These are phyloP conservation scores for Piliocolobus tephrosceles DNA, from an alignment of 2,113 vertebrate genomes.

Conservation along the genomic window DNA sequence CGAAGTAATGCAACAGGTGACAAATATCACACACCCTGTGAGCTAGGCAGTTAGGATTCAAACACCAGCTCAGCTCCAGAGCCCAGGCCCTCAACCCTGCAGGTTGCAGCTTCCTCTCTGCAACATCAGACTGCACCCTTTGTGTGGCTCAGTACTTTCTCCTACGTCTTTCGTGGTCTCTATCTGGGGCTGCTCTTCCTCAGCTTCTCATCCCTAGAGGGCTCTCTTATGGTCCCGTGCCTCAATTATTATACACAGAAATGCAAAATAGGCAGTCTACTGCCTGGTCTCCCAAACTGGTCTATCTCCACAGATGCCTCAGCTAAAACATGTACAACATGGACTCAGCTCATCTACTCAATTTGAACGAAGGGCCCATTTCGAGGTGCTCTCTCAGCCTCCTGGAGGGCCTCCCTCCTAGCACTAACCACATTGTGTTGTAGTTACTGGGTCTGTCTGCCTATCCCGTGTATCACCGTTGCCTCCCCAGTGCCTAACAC, in stretches of 20 bases:
- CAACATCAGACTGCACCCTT: neutral
- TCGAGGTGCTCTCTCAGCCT: no score
- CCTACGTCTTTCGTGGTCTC: neutral
- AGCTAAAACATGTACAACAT: neutral
- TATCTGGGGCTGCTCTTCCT: neutral
- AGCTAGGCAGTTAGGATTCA: neutral
- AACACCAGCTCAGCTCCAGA: neutral
- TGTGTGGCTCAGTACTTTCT: neutral
- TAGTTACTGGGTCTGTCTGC: neutral
- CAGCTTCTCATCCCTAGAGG: neutral
- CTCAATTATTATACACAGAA: neutral
- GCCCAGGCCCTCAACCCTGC: neutral
- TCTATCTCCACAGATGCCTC: neutral
- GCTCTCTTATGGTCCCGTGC: neutral
- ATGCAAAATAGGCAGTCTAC: neutral
- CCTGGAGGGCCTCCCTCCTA: neutral
- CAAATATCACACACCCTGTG: neutral
- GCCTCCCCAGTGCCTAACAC: neutral
- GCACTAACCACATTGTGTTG: no score
- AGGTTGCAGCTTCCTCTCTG: neutral
- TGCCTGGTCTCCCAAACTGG: neutral
- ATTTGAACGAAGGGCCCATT: neutral
- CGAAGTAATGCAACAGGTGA: neutral
- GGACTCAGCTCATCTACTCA: neutral
- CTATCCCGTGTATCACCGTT: no score